phyloP scores from a whole-genome alignment of 2,113 vertebrate species.

The Ciconia boyciana region DNA sequence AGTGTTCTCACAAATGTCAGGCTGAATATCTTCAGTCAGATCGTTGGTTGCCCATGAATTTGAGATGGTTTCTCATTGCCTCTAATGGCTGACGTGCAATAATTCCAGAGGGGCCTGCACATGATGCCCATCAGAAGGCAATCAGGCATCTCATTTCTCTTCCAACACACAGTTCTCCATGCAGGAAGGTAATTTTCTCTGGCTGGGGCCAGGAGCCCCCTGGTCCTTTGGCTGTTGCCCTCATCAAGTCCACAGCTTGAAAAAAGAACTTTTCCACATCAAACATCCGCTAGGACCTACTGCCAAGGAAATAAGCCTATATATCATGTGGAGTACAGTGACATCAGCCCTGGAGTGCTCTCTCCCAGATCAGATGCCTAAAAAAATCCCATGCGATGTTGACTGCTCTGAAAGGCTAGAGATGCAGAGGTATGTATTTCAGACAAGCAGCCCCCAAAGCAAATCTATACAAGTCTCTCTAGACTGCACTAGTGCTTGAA shows the following conservation, averaged over 20 bases:
- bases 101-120: neutral
- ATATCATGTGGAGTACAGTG: neutral
- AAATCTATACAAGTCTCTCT: neutral
- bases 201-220: accelerated
- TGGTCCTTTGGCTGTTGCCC: neutral
- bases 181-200: neutral
- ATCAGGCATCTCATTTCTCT: neutral
- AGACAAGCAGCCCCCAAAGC: neutral
- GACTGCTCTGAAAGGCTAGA: neutral
- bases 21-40: neutral
- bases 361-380: neutral
- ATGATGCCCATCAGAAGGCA: neutral
- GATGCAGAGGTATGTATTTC: neutral
- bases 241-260: neutral
- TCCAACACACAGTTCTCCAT: neutral
- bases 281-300: neutral
- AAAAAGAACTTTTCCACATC: neutral
- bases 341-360: neutral
- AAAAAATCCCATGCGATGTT: neutral
- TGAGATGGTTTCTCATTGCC: neutral
- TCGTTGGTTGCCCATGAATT: accelerated
- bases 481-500: neutral
- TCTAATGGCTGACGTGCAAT: neutral
- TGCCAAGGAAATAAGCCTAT: neutral
- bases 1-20: neutral